Base-by-base conservation (phyloP, 2,797 vertebrate genomes). In the Podarcis siculus region DNA sequence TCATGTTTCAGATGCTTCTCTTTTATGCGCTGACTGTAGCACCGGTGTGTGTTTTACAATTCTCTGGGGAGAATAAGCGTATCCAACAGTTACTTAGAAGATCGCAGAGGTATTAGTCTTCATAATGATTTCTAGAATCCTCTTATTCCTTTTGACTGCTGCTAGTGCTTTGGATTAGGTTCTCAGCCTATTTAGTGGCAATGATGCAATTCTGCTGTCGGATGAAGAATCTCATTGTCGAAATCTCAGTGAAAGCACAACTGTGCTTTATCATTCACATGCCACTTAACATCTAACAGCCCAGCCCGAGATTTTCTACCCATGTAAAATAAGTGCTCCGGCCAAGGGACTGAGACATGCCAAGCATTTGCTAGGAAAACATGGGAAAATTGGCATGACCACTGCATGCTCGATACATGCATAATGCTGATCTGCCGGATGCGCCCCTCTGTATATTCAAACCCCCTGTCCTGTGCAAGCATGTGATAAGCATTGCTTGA, bases 1-100 rank as follows among this genome's bases (percentile, higher is more conserved):
- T 69, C 0, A 45, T 86, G 93, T 90, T 92, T 92, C 88, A 93
- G 17, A 15, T 27, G 2, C 12, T 84, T 90, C 92, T 92, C 90
- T 25, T 39, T 92, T 83, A 23, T 84, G 15, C 30, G 79, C 21
- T 55, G 80, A 58, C 10, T 67, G 1, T 71, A 9, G 30, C 8
- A 45, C 35, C 82, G 73, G 5, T 73, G 7, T n/a, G 6, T 69
- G 3, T 39, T 73, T 61, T 61, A 61, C 6, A 23, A 23, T 6
- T 80, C 42, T 8, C 61, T 15, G 8, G 8, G 10, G 35, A 35
- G 3, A 5, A 30, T 64, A 73, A 45, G 27, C 45, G 4, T 61
- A 39, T 35, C 21, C 32, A n/a, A 10, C 13, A 35, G 8, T 80
- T 80, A 30, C 12, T 25, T 82, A 58, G 39, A 71, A 80, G 23